Evolutionary conservation across 2,888 invertebrate genomes (phyloP), one percentile per base, ranked within the genome.

Genomic region (Tridacna gigas): DNA sequence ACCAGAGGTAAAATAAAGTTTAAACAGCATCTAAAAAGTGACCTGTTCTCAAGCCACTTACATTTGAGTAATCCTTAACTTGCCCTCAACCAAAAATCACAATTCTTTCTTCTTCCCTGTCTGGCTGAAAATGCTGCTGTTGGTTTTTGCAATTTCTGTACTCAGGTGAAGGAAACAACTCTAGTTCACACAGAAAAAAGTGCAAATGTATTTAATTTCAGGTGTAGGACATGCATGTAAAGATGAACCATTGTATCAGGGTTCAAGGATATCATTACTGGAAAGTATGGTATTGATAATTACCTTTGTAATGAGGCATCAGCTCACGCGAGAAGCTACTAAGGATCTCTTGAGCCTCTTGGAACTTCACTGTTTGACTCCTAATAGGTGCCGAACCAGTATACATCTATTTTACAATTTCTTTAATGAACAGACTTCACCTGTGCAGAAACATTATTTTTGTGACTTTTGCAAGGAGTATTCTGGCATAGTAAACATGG

Each of bases 391-490:
- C 47, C 63, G 75, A 37, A 75, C n/a, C 63, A 75, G 45, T 20
- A 75, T 75, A 37, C 75, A 75, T 47, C 37, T 63, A 22, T 75
- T 75, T 75, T 75, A 75, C 65, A 65, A 45, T 45, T 75, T 63
- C 63, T 75, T 75, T 25, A 75, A 28, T 75, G 65, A 75, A 45
- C 12, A 45, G 2, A 37, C 63, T 63, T 75, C 75, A 75, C 75
- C 75, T 75, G 75, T 65, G 63, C 75, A 75, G 47, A 75, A 63
- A 63, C 75, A 75, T 65, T 75, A 75, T 75, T 75, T 61, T 47
- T 75, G 75, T 75, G 75, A 75, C 75, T 75, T 75, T 45, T 75
- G 75, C 61, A 63, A 75, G 45, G 45, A 75, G 63, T 75, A 75
- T 47, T 75, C 65, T 37, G 75, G 75, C 37, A 75, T n/a, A n/a